Base-by-base conservation (phyloP, 1,140 invertebrate species). In the Belonocnema kinseyi region DNA sequence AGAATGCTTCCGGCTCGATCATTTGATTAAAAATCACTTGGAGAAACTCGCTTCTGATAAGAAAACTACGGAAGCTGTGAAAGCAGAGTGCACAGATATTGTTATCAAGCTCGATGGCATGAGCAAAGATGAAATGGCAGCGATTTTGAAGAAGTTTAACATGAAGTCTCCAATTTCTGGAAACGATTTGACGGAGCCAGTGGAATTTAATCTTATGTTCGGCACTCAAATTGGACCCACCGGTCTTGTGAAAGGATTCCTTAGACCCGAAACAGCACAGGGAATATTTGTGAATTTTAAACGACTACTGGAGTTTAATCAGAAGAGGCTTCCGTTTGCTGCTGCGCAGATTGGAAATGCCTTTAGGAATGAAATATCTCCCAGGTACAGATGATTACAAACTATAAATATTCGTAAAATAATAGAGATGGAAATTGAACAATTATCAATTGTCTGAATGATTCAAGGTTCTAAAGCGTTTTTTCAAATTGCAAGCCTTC, bases 251-350 rank as follows among this genome's bases (percentile, higher is more conserved):
- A 99, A 99, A 93, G 98, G 98, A 51, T 99, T 96, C 88, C 92
- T 99, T 0, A 94, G 99, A 82, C 99, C 99, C 40, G 99, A 99
- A 93, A 99, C 99, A 26, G 99, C 99, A 4, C 99, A 99, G 91
- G 99, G 99, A 33, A 99, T 99, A 76, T 99, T 99, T 92, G 98
- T 99, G 0, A 99, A 99, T 90, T 99, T 99, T 87, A 99, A 99
- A 90, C 92, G 98, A 21, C 92, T 99, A 4, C 88, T 99, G 52
- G 98, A 99, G 90, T 99, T 99, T 88, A 99, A 99, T 91, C 97
- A 99, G 90, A 98, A 98, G 1, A 95, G 95, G 85, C 90, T 99
- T 13, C 99, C 99, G 61, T 99, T 99, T 93, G 98, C 98, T 79
- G 98, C 97, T 77, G 98, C 99, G 12, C 98, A 99, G 92, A 98